Base-by-base conservation (phyloP, 2,113 vertebrate species). In the Onychorhynchus coronatus region DNA sequence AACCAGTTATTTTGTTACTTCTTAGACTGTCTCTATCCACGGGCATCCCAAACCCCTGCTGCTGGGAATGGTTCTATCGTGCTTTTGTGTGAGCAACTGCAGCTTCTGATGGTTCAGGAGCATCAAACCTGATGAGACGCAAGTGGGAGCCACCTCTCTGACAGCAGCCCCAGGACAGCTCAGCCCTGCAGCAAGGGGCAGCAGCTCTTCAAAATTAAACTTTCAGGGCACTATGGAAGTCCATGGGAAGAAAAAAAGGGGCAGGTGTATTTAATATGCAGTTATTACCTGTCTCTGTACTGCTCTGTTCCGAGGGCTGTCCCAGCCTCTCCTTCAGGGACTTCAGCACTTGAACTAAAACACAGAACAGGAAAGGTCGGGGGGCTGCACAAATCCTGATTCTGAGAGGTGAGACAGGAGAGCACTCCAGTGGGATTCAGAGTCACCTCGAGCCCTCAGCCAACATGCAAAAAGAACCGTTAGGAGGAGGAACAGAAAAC, bases 321-420 rank as follows among this genome's bases (percentile, higher is more conserved):
- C 98, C 98, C 73, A 99, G 98, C 84, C 99, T 98, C 50, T 99
- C 98, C 88, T 97, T 99, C 66, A 99, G 62, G 73, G 98, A 96
- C 79, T 95, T 98, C 37, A 97, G 93, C 80, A 95, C 98, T 98
- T 97, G 97, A 88, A 96, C 97, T 98, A 41, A 65, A 94, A 78
- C 66, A 59, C 19, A 56, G 50, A 74, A 79, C 5, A 95, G 70
- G 30, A 17, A 24, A 35, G 66, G 7, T 31, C 9, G 28, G n/a
- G 55, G 67, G 39, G 14, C 7, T 13, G 39, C 37, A 39, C 1
- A 52, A 56, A 61, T 37, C 27, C 42, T 30, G 9, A 4, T n/a
- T 65, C 65, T 24, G 24, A 5, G 27, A 44, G 58, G 55, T 2
- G 14, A 74, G 50, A 52, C 28, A 37, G 56, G 16, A 42, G 24